Evolutionary conservation across 2,888 invertebrate genomes (phyloP).

Genomic region (Cephus nigrinus): DNA sequence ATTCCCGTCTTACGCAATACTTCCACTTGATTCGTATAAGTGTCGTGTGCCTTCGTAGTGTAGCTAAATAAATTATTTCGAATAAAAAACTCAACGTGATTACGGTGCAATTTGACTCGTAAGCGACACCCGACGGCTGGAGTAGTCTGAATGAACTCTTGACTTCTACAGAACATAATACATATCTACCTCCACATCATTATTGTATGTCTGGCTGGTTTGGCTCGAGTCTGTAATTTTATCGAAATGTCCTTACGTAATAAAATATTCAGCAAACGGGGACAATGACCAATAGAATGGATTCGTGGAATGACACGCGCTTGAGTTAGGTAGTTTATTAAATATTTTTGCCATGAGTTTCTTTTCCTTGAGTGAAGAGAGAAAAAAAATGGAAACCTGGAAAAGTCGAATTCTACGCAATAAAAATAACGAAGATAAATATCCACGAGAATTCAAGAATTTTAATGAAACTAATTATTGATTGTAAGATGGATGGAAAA

Average conservation of each 20-base stretch:
- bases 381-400: neutral
- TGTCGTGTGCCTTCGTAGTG: neutral
- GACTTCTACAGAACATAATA: neutral
- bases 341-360: neutral
- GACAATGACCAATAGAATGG: neutral
- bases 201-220: constrained; percentile 8
- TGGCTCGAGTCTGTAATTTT: constrained; percentile 7
- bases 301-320: neutral
- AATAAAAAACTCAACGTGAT: constrained; percentile 3
- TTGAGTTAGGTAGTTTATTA: neutral
- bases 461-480: neutral
- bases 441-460: neutral
- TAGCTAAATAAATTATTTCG: neutral
- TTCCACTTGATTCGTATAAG: neutral
- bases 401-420: neutral
- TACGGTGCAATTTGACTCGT: constrained; percentile 2
- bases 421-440: neutral
- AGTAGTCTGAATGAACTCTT: neutral
- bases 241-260: neutral
- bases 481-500: neutral
- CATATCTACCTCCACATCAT: neutral
- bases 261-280: constrained; percentile 2
- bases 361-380: neutral
- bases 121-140: constrained; percentile 4
- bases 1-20: neutral